Conservation (phyloP, 2,888 invertebrate species). For the Epinotia bilunana region DNA sequence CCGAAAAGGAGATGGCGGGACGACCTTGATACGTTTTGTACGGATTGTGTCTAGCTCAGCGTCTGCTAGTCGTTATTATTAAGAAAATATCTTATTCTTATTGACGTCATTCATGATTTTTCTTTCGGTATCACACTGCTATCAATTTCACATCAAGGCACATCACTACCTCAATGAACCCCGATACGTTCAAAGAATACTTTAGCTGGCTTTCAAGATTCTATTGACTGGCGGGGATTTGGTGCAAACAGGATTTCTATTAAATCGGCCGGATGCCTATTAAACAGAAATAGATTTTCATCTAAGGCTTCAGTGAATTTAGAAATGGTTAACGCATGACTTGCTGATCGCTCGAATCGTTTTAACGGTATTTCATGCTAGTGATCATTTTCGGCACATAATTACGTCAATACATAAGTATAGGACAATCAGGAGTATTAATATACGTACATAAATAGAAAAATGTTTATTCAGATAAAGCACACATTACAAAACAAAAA, state of each 20-base stretch:
- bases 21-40: no score
- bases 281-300: slow-evolving; percentile 28
- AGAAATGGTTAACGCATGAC: slow-evolving; percentile 34
- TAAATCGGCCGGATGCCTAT: slow-evolving; percentile 21
- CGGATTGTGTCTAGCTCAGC: no score
- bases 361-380: background rate
- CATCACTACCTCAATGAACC: slow-evolving; percentile 33
- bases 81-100: no score
- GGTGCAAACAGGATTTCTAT: slow-evolving; percentile 28
- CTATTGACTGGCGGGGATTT: slow-evolving; percentile 37
- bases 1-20: no score
- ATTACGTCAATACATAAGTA: no score
- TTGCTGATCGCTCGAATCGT: background rate
- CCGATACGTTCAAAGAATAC: slow-evolving; percentile 43
- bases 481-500: no score
- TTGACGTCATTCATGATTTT: background rate
- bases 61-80: no score
- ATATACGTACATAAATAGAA: no score
- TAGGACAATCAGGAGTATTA: no score
- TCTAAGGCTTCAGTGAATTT: slow-evolving; percentile 23
- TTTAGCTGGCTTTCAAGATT: slow-evolving; percentile 40
- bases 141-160: slow-evolving; percentile 38
- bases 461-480: no score
- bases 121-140: slow-evolving; percentile 13
- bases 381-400: background rate